Percentiles rank a stretch among this genome's conserved stretches.
Conservation (phyloP, 2,797 vertebrate species). For the Tragopan temminckii region DNA sequence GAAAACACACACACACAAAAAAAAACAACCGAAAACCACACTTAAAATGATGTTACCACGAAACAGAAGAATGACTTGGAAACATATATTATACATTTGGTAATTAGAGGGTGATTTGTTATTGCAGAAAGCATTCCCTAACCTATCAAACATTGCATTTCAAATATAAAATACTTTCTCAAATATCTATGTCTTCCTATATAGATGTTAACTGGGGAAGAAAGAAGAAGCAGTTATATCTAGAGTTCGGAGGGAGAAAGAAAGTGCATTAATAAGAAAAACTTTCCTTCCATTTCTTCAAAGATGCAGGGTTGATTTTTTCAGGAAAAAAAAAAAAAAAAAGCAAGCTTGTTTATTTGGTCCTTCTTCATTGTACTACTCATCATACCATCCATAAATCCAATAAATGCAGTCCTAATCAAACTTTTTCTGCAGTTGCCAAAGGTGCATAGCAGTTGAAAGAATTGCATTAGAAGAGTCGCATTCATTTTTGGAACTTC, state of each 20-base stretch:
- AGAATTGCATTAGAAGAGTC: not conserved
- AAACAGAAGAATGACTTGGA: not conserved
- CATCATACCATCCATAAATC: not conserved
- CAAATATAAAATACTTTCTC: not conserved
- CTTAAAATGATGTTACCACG: not conserved
- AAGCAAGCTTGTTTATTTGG: not conserved
- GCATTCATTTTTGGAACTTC: accelerated
- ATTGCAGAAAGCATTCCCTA: not conserved
- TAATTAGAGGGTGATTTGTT: not conserved
- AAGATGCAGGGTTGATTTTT: not conserved
- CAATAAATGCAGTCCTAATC: not conserved
- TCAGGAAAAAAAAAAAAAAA: not conserved
- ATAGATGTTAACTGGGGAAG: not conserved
- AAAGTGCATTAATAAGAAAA: not conserved
- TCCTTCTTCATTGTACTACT: not conserved
- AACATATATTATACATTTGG: not conserved
- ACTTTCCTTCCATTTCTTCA: not conserved
- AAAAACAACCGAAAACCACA: not conserved
- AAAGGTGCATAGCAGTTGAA: not conserved
- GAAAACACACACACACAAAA: not conserved
- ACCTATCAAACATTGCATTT: not conserved
- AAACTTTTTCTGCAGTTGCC: not conserved
- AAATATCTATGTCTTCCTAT: not conserved
- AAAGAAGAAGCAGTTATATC: not conserved
- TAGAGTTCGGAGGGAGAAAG: not conserved